A percentile compares a stretch with the other conserved stretches of the same genome.
These are phyloP conservation scores for Varecia variegata DNA, from an alignment of 2,797 vertebrate species.

Conservation along the genomic window DNA sequence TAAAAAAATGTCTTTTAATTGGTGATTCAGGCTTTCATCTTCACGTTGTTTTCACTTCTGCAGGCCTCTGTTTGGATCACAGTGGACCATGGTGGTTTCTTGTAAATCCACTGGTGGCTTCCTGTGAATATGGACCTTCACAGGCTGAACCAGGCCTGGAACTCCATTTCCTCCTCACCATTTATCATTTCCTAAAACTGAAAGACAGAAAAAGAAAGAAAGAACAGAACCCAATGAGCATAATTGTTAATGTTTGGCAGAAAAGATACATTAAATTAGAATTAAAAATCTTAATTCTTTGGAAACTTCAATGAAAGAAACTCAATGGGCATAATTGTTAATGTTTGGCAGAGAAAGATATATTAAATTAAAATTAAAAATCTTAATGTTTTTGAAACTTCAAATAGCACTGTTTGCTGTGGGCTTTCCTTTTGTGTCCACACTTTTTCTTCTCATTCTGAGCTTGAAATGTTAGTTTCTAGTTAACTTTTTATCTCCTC, in stretches of 20 bases:
- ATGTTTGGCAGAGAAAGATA: not conserved
- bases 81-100: not conserved
- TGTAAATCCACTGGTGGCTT: not conserved
- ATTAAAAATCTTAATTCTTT: not conserved
- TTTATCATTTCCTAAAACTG: not conserved
- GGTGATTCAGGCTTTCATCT: not conserved
- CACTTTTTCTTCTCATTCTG: not conserved
- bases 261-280: not conserved
- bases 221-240: rapidly evolving
- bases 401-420: not conserved
- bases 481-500: not conserved
- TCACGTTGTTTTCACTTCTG: not conserved
- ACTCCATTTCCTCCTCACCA: not conserved
- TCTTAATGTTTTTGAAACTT: not conserved
- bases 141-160: not conserved
- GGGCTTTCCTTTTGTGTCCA: not conserved
- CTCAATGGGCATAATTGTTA: rapidly evolving
- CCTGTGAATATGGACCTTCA: not conserved
- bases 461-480: not conserved
- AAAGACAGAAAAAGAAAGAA: not conserved
- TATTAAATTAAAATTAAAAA: not conserved
- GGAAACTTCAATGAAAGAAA: not conserved
- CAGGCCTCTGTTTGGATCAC: not conserved
- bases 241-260: not conserved
- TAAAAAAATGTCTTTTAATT: not conserved